Evolutionary conservation across 2,888 invertebrate genomes (phyloP).

Genomic region (Macrosiphum euphorbiae): DNA sequence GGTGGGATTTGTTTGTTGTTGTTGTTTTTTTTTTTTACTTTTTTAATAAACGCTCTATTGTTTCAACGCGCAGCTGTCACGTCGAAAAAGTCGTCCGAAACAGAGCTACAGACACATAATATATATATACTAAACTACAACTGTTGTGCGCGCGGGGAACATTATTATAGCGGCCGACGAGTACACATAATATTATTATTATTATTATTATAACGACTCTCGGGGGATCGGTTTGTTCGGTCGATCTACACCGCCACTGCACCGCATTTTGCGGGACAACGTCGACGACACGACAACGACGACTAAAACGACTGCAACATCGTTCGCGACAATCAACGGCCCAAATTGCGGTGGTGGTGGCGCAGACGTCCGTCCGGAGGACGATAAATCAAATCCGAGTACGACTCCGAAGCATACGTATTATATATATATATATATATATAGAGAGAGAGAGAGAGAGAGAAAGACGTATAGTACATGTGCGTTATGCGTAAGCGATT

Average conservation of each 20-base stretch:
- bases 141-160: conserved; percentile 18
- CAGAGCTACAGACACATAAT: neutral
- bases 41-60: neutral
- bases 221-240: conserved; percentile 55
- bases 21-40: neutral
- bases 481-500: neutral
- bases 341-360: conserved; percentile 5
- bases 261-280: neutral
- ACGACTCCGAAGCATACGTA: neutral
- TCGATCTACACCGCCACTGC: neutral
- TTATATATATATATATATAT: neutral
- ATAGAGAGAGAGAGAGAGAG: too few species aligned
- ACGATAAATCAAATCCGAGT: conserved; percentile 51
- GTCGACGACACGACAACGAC: conserved; percentile 35
- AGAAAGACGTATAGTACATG: neutral
- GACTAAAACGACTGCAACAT: conserved; percentile 30
- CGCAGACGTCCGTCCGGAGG: conserved; percentile 45
- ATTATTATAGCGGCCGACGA: neutral
- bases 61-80: conserved; percentile 36
- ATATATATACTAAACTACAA: neutral
- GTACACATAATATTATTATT: conserved; percentile 28
- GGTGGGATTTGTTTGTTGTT: conserved; percentile 1
- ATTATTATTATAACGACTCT: conserved; percentile 48
- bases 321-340: conserved; percentile 50
- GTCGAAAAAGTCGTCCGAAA: neutral